Conservation (phyloP, 2,797 vertebrate species). For the Characodon lateralis region DNA sequence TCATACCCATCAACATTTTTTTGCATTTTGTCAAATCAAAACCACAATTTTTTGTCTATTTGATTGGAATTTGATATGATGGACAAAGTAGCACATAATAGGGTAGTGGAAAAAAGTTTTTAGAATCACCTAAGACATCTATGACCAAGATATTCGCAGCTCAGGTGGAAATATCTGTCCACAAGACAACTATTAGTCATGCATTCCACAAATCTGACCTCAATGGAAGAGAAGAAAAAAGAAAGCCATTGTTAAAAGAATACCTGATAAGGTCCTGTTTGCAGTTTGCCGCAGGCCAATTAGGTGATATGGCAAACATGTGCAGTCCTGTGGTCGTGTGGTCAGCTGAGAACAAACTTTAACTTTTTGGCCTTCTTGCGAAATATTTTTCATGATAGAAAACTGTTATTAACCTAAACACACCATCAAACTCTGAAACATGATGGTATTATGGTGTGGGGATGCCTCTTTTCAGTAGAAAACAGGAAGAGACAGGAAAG, state of each 20-base stretch:
- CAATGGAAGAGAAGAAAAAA: background rate
- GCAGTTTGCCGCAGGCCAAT: background rate
- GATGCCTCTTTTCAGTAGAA: background rate
- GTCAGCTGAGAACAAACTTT: background rate
- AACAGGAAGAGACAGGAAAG: background rate
- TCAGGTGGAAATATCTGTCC: background rate
- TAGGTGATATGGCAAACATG: background rate
- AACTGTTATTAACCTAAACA: background rate
- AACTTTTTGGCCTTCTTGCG: background rate
- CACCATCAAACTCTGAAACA: background rate
- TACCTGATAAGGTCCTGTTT: background rate
- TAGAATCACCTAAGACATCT: background rate
- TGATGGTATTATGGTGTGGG: background rate
- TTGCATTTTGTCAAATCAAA: background rate
- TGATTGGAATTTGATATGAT: background rate
- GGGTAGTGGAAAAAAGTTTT: background rate
- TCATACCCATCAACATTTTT: background rate
- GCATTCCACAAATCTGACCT: background rate
- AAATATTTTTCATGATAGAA: background rate
- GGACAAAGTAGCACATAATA: background rate
- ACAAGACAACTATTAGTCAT: background rate
- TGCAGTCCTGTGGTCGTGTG: background rate
- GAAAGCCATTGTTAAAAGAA: background rate
- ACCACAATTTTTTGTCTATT: background rate
- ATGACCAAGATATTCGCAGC: background rate